These are phyloP conservation scores for Andrena bicolor DNA, from an alignment of 2,888 invertebrate species.

Conservation along the genomic window DNA sequence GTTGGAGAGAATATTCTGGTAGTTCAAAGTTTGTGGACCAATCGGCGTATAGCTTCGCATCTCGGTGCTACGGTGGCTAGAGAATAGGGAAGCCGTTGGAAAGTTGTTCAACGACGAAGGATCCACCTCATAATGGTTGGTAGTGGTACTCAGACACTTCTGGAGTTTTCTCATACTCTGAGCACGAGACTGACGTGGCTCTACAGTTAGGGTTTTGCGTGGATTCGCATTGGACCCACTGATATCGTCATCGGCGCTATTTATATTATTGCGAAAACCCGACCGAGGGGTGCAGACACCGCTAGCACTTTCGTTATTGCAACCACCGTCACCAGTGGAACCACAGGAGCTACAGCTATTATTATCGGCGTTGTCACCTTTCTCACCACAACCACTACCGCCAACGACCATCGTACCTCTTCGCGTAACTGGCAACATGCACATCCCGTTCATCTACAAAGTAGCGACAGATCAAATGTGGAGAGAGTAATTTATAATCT, in stretches of 20 bases:
- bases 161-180: constrained; percentile 98
- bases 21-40: constrained; percentile 84
- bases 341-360: constrained; percentile 56
- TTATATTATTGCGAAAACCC: constrained; percentile 57
- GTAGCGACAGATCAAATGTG: constrained; percentile 73
- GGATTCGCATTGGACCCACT: constrained; percentile 61
- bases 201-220: constrained; percentile 83
- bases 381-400: constrained; percentile 65
- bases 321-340: constrained; percentile 49
- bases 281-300: constrained; percentile 66
- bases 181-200: constrained; percentile 93
- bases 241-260: constrained; percentile 61
- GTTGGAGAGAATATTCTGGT: constrained; percentile 86
- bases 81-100: constrained; percentile 81
- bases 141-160: constrained; percentile 94
- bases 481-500: constrained; percentile 17
- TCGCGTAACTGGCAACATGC: constrained; percentile 88
- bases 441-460: constrained; percentile 92
- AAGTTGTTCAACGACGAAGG: constrained; percentile 64
- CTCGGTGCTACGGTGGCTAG: constrained; percentile 82
- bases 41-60: constrained; percentile 86
- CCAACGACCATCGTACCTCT: constrained; percentile 79
- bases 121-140: constrained; percentile 91
- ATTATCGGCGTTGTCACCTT: constrained; percentile 57
- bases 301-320: constrained; percentile 53